Evolutionary conservation across 2,888 invertebrate genomes (phyloP).

Genomic region (Eulithis testata): DNA sequence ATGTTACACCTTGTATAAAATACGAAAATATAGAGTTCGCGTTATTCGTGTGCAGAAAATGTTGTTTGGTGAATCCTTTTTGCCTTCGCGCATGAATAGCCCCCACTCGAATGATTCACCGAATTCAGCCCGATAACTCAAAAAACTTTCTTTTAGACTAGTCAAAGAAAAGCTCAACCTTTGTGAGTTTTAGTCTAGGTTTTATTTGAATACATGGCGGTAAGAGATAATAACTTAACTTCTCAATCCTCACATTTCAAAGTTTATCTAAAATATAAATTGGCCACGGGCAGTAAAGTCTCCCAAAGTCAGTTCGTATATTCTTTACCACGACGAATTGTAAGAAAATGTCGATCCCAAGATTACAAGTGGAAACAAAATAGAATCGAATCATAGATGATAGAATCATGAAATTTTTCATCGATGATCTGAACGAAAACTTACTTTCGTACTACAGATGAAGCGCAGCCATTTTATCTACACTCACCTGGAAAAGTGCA

Average conservation of each 20-base stretch:
- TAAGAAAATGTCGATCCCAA: background rate
- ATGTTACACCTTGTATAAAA: too few relatives aligned
- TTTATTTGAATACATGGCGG: slow-evolving; percentile 12
- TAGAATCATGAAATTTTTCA: background rate
- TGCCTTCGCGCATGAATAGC: slow-evolving; percentile 57
- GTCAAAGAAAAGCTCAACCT: slow-evolving; percentile 54
- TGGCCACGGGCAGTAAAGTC: background rate
- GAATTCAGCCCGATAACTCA: slow-evolving; percentile 54
- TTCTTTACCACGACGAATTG: background rate
- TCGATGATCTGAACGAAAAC: slow-evolving; percentile 10
- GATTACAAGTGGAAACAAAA: background rate
- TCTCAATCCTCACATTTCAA: background rate
- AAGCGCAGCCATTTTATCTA: slow-evolving; percentile 40
- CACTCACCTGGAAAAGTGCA: slow-evolving; percentile 49
- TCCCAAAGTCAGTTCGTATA: background rate
- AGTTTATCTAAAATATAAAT: background rate
- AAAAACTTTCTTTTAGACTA: slow-evolving; percentile 52
- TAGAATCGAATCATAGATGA: background rate
- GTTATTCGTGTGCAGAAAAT: slow-evolving; percentile 48
- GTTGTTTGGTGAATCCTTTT: slow-evolving; percentile 61
- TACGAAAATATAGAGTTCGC: slow-evolving; percentile 20
- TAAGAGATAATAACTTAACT: background rate
- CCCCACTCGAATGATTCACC: slow-evolving; percentile 56
- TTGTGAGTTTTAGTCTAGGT: slow-evolving; percentile 41
- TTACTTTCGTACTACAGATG: slow-evolving; percentile 17